Percentiles rank a stretch among this genome's conserved stretches.
Evolutionary conservation across 2,113 vertebrate genomes (phyloP).

Genomic region (Pleuronectes platessa): DNA sequence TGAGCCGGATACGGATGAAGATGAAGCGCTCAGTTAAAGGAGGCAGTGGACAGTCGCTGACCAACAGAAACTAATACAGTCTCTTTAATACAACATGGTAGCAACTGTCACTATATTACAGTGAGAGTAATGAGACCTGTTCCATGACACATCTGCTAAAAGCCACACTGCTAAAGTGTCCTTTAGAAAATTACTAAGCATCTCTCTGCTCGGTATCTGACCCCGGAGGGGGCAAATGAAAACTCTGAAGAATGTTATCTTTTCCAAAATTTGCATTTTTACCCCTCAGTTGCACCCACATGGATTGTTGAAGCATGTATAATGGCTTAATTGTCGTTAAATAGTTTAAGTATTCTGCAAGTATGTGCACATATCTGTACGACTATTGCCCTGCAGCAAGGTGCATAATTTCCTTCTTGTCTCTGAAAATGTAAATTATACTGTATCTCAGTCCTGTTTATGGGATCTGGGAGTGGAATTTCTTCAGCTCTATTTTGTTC

Average conservation of each 20-base stretch:
- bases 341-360: slow-evolving; percentile 3
- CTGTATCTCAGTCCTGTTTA: slow-evolving; percentile 37
- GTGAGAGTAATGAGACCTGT: background rate
- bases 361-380: background rate
- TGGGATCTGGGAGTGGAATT: slow-evolving; percentile 50
- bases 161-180: background rate
- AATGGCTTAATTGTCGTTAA: background rate
- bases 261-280: slow-evolving; percentile 9
- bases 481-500: slow-evolving; percentile 45
- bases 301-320: slow-evolving; percentile 5
- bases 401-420: slow-evolving; percentile 16
- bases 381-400: slow-evolving; percentile 19
- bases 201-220: background rate
- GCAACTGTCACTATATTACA: slow-evolving; percentile 4
- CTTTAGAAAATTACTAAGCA: background rate
- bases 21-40: slow-evolving; percentile 26
- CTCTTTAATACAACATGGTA: slow-evolving; percentile 1
- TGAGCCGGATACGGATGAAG: slow-evolving; percentile 26
- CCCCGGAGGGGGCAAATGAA: background rate
- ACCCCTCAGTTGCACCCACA: background rate
- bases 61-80: slow-evolving; percentile 25
- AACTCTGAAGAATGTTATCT: background rate
- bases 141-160: slow-evolving; percentile 9
- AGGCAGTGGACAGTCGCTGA: slow-evolving; percentile 14
- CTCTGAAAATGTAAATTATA: slow-evolving; percentile 37